phyloP scores from a whole-genome alignment of 2,113 vertebrate species.

The Callopanchax toddi region DNA sequence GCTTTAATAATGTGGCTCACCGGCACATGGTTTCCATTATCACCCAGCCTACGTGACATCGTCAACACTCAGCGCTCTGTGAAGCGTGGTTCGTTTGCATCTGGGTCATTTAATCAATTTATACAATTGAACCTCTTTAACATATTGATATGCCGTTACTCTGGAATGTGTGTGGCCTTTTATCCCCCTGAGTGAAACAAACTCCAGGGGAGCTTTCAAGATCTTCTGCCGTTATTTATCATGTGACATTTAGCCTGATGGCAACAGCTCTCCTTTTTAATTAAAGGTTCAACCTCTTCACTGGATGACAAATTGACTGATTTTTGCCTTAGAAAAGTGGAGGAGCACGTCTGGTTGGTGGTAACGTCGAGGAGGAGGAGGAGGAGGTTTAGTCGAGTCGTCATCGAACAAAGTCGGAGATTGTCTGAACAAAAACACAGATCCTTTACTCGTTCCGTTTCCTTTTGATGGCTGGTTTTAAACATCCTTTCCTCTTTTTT shows the following conservation, averaged over 20 bases:
- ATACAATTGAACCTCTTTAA: conserved; percentile 76
- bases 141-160: conserved; percentile 76
- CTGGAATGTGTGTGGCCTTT: conserved; percentile 69
- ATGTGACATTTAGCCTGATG: conserved; percentile 77
- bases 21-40: conserved; percentile 59
- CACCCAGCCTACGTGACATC: conserved; percentile 51
- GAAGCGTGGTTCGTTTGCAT: conserved; percentile 56
- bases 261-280: conserved; percentile 77
- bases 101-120: conserved; percentile 71
- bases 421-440: not conserved
- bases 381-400: too few species aligned
- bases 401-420: too few species aligned
- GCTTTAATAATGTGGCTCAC: conserved; percentile 67
- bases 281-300: conserved; percentile 80
- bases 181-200: conserved; percentile 52
- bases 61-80: conserved; percentile 57
- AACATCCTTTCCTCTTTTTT: conserved; percentile 29
- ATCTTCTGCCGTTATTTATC: conserved; percentile 78
- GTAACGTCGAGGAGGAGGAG: conserved; percentile 21
- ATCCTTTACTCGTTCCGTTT: not conserved
- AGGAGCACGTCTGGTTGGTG: conserved; percentile 51
- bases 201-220: conserved; percentile 59
- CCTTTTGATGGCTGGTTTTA: conserved; percentile 1
- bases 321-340: conserved; percentile 64
- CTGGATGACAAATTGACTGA: conserved; percentile 77